Percentiles rank a stretch among this genome's conserved stretches.
Evolutionary conservation across 2,888 invertebrate genomes (phyloP).

Genomic region (Geophilus truncorum): DNA sequence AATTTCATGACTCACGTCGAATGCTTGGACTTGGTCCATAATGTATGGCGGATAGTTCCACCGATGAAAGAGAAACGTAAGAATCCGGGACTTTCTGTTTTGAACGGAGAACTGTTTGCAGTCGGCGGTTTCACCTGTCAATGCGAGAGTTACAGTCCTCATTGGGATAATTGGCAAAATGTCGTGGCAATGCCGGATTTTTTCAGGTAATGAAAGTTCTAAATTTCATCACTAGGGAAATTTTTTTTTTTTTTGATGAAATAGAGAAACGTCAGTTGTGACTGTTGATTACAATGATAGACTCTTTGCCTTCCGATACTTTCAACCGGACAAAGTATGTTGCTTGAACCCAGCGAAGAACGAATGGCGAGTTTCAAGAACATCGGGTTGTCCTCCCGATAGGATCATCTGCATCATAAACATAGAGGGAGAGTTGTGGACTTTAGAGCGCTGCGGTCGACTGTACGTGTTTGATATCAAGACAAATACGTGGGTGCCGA

Average conservation of each 20-base stretch:
- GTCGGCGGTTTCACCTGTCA: conserved; percentile 8
- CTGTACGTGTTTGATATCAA: conserved; percentile 6
- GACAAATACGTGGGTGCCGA: background rate
- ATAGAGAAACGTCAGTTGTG: background rate
- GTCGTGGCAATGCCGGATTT: conserved; percentile 12
- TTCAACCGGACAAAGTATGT: conserved; percentile 22
- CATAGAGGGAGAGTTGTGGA: conserved; percentile 13
- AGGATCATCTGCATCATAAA: background rate
- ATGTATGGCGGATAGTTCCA: conserved; percentile 20
- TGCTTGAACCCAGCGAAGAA: conserved; percentile 15
- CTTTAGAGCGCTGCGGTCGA: background rate
- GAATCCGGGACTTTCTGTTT: background rate
- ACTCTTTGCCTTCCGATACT: conserved; percentile 17
- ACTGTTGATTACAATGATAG: background rate
- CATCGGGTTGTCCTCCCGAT: background rate
- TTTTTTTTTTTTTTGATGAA: background rate
- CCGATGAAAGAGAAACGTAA: background rate
- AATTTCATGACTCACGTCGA: conserved; percentile 30
- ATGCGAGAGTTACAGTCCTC: conserved; percentile 19
- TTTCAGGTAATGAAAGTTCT: background rate
- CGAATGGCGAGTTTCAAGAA: background rate
- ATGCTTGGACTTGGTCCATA: background rate
- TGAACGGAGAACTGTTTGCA: background rate
- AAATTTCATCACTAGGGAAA: background rate
- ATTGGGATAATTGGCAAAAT: conserved; percentile 25